Percentiles rank a stretch among this genome's conserved stretches.
These are phyloP conservation scores for Paradisaea rubra DNA, from an alignment of 2,113 vertebrate genomes.

Conservation along the genomic window DNA sequence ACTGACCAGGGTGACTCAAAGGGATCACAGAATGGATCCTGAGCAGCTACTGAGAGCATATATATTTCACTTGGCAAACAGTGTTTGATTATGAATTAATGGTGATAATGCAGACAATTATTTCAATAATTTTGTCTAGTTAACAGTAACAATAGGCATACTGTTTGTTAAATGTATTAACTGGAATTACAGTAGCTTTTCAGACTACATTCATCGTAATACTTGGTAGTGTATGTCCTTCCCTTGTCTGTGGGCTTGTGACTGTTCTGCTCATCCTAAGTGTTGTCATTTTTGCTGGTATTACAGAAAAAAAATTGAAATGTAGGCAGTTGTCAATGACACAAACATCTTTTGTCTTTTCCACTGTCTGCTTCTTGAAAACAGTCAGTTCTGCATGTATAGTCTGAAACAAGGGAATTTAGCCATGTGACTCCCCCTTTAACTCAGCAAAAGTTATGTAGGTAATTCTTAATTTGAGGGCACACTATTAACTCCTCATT, in stretches of 20 bases:
- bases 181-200: slow-evolving; percentile 8
- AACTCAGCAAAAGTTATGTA: neutral
- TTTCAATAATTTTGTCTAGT: slow-evolving; percentile 22
- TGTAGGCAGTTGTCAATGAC: slow-evolving; percentile 20
- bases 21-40: neutral
- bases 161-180: slow-evolving; percentile 27
- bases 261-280: neutral
- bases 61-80: neutral
- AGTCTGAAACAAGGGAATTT: neutral
- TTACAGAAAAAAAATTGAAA: slow-evolving; percentile 8
- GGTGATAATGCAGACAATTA: slow-evolving; percentile 16
- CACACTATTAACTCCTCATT: neutral
- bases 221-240: neutral
- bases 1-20: neutral
- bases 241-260: neutral
- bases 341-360: slow-evolving; percentile 1
- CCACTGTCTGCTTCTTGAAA: slow-evolving; percentile 14
- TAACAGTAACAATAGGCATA: slow-evolving; percentile 2
- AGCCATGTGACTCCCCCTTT: neutral
- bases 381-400: neutral
- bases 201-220: neutral
- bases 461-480: neutral
- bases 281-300: neutral
- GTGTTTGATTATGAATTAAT: slow-evolving; percentile 16
- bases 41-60: neutral